These are phyloP conservation scores for Amazona vittata DNA, from an alignment of 2,113 vertebrate species.

Conservation along the genomic window DNA sequence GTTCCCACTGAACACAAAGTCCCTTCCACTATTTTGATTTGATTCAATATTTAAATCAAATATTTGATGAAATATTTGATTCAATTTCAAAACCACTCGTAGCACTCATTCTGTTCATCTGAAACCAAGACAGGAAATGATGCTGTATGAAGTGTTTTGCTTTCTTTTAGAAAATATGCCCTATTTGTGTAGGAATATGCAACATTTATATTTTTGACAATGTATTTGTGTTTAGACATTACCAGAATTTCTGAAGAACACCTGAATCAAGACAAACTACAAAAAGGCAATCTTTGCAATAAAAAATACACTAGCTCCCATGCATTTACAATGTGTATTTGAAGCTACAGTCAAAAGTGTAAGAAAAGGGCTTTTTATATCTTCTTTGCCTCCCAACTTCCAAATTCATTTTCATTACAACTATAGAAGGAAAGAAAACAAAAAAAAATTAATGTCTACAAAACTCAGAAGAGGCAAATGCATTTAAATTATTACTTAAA, in stretches of 20 bases:
- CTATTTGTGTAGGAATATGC: not conserved
- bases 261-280: not conserved
- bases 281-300: not conserved
- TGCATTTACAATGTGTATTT: not conserved
- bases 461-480: not conserved
- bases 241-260: not conserved
- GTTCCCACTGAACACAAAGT: not conserved
- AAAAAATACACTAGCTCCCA: not conserved
- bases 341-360: conserved; percentile 17
- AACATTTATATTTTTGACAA: not conserved
- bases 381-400: conserved; percentile 58
- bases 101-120: not conserved
- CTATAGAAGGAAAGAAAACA: conserved; percentile 42
- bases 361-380: conserved; percentile 24
- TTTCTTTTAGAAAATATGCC: not conserved
- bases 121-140: not conserved
- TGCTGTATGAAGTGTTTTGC: not conserved
- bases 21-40: not conserved
- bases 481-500: not conserved
- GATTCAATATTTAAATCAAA: not conserved
- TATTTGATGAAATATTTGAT: not conserved
- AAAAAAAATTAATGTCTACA: not conserved
- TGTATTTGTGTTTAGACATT: not conserved
- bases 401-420: conserved; percentile 54
- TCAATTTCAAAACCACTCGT: not conserved